phyloP scores from a whole-genome alignment of 1,140 invertebrate species.

The Dolichoris vasculosae region DNA sequence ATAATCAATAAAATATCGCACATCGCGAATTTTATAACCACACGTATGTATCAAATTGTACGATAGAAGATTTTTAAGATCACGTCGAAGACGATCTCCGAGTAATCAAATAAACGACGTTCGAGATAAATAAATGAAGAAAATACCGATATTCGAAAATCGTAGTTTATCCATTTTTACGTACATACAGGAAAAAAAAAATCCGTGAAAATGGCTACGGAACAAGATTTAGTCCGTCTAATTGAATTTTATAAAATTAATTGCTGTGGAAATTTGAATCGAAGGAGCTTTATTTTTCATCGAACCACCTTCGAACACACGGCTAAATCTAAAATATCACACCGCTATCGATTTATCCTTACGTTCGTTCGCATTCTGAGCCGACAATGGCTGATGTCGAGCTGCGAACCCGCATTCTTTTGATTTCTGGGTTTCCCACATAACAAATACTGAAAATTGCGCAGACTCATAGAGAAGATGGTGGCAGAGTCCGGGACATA shows the following conservation, averaged over 20 bases:
- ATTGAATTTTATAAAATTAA: background rate
- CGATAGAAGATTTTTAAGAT: too few relatives aligned
- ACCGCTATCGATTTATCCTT: background rate
- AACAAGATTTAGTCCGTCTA: background rate
- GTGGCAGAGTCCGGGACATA: conserved; percentile 49
- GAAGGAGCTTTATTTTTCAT: background rate
- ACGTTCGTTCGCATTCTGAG: background rate
- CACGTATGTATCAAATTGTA: too few relatives aligned
- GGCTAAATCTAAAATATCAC: background rate
- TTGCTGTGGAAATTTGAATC: background rate
- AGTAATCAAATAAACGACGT: too few relatives aligned
- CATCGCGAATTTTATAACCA: too few relatives aligned
- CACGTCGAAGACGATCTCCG: too few relatives aligned
- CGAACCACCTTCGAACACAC: background rate
- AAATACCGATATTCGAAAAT: too few relatives aligned
- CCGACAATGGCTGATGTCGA: background rate
- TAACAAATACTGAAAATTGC: conserved; percentile 30
- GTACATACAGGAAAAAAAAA: background rate
- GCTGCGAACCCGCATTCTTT: conserved; percentile 6
- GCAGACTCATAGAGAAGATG: background rate
- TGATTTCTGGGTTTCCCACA: background rate
- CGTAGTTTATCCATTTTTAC: too few relatives aligned
- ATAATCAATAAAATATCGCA: too few relatives aligned
- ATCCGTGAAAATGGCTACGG: background rate
- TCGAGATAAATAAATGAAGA: too few relatives aligned